phyloP scores from a whole-genome alignment of 2,888 invertebrate genomes.

The Melikaiella ostensackeni region DNA sequence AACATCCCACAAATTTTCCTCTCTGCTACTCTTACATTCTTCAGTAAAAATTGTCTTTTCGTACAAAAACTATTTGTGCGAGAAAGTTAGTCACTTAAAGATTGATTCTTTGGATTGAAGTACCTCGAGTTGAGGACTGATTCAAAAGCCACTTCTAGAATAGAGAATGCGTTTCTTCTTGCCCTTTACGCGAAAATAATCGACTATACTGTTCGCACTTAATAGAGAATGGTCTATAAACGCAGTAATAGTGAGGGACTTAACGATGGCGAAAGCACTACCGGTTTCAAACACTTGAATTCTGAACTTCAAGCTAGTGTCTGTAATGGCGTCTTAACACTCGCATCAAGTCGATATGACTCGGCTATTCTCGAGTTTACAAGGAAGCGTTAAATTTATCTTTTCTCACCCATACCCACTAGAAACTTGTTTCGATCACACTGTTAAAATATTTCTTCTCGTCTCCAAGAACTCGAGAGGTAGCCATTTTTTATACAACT shows the following conservation, averaged over 20 bases:
- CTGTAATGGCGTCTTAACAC: slow-evolving; percentile 20
- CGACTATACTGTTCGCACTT: slow-evolving; percentile 5
- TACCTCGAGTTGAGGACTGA: neutral
- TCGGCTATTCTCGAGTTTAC: slow-evolving; percentile 9
- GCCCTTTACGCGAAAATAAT: neutral
- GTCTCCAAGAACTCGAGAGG: neutral
- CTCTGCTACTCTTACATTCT: neutral
- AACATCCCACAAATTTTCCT: neutral
- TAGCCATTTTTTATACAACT: neutral
- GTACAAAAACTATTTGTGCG: too few species aligned
- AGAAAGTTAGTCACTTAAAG: too few species aligned
- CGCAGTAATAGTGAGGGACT: slow-evolving; percentile 10
- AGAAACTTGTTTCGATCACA: neutral
- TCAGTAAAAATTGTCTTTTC: neutral
- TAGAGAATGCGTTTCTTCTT: neutral
- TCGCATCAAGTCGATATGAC: slow-evolving; percentile 11
- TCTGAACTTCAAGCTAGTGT: slow-evolving; percentile 24
- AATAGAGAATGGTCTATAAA: slow-evolving; percentile 22
- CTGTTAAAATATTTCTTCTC: neutral
- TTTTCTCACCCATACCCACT: neutral
- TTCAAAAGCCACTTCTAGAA: neutral
- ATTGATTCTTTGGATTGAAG: neutral
- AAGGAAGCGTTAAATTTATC: slow-evolving; percentile 9
- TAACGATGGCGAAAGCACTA: slow-evolving; percentile 28
- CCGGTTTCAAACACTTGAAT: slow-evolving; percentile 5